Base-by-base conservation (phyloP, 2,888 invertebrate species). In the Protodeltote pygarga region DNA sequence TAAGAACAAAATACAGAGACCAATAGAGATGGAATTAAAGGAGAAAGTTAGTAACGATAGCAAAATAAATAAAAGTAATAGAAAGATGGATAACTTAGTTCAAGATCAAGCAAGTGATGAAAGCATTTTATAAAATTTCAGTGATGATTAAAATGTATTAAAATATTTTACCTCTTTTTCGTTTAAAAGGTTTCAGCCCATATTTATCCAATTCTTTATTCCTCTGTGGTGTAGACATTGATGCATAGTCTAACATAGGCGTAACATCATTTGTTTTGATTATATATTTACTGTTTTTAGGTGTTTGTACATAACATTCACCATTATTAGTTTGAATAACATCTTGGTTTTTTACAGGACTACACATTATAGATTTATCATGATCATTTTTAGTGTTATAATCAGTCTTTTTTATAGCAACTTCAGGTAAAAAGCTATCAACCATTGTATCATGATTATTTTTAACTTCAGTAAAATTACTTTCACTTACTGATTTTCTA, bases 161-260 rank as follows among this genome's bases (percentile, higher is more conserved):
- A 6, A 10, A 20, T 14, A 14, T 14, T 63, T 77, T 66, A 92
- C 93, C 93, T 87, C 94, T 87, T 82, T 93, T 93, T 41, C 94
- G 88, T 77, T 94, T 95, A 11, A 95, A 85, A 1, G 94, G 94
- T 73, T 95, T 95, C 3, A 95, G 81, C 2, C 95, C 95, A 83
- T 92, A 94, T 74, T 93, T 94, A 53, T 94, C 91, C 3, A 95
- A 77, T 71, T 94, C 93, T 49, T 83, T 85, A 49, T 92, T 84
- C 19, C 94, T 83, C 61, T 93, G 90, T 0, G 94, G 92, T 13
- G 94, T 93, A 19, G 90, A 76, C 93, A 95, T 93, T 3, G 77
- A 70, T 11, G 86, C 85, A 69, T 93, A 95, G 73, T 95, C 87
- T 1, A 91, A 82, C 81, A 94, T 93, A 2, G 94, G 94, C 2